These are phyloP conservation scores for Trypoxylon attenuatum DNA, from an alignment of 2,888 invertebrate genomes.

Conservation along the genomic window DNA sequence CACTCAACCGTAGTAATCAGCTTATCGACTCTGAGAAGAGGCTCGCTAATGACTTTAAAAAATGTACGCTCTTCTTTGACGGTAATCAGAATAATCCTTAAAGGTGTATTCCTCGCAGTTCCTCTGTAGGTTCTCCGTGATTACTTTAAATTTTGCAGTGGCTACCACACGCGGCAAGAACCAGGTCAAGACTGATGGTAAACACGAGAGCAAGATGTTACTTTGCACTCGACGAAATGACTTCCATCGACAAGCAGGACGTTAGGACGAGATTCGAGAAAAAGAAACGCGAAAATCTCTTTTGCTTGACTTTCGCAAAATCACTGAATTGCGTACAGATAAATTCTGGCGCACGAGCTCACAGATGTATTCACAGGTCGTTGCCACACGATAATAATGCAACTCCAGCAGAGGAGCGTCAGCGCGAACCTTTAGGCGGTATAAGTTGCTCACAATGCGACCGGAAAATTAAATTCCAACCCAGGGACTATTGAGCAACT, in stretches of 20 bases:
- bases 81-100: neutral
- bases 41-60: neutral
- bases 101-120: neutral
- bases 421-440: slow-evolving; percentile 42
- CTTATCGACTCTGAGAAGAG: neutral
- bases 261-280: neutral
- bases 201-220: neutral
- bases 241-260: neutral
- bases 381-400: slow-evolving; percentile 33
- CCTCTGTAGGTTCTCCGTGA: neutral
- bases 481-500: slow-evolving; percentile 33
- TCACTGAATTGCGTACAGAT: slow-evolving; percentile 1
- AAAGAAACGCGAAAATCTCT: slow-evolving; percentile 3
- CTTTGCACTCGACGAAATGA: neutral
- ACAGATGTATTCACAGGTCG: slow-evolving; percentile 20
- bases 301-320: neutral
- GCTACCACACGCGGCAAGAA: neutral
- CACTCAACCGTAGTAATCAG: neutral
- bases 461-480: slow-evolving; percentile 65
- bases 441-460: slow-evolving; percentile 57
- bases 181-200: neutral
- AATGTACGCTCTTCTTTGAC: too few relatives aligned
- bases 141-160: neutral
- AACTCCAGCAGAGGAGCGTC: slow-evolving; percentile 4
- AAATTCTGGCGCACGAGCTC: neutral